Conservation (phyloP, 2,888 invertebrate genomes). For the Orthonychiurus folsomi region DNA sequence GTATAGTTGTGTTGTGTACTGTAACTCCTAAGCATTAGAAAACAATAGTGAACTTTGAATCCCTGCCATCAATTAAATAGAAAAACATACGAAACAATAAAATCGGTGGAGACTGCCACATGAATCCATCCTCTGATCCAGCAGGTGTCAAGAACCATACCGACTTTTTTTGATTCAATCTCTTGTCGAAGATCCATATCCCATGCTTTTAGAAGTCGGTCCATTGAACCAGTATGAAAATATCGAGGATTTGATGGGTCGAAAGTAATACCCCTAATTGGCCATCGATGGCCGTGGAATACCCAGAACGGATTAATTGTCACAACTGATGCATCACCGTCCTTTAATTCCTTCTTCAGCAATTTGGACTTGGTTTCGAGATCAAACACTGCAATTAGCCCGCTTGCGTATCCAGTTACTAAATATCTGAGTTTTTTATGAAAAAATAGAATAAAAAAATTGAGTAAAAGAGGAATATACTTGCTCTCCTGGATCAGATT, state of each 20-base stretch:
- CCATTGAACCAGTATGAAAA: constrained; percentile 29
- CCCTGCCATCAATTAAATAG: not conserved
- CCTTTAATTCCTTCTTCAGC: constrained; percentile 9
- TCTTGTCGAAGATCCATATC: constrained; percentile 27
- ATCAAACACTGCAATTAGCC: constrained; percentile 31
- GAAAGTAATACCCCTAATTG: constrained; percentile 23
- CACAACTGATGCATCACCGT: constrained; percentile 8
- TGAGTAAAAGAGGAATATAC: not conserved
- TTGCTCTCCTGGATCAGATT: not conserved
- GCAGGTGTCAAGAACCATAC: constrained; percentile 30
- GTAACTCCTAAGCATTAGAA: constrained; percentile 15
- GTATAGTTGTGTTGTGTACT: constrained; percentile 25
- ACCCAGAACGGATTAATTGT: constrained; percentile 34
- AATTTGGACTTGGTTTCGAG: constrained; percentile 22
- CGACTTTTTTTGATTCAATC: constrained; percentile 30
- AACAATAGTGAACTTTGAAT: not conserved
- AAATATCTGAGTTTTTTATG: too few species aligned
- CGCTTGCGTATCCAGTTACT: constrained; percentile 29
- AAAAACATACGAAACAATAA: constrained; percentile 18
- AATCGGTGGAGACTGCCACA: constrained; percentile 24
- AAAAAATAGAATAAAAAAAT: constrained; percentile 13
- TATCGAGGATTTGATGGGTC: constrained; percentile 28
- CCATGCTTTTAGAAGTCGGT: constrained; percentile 32
- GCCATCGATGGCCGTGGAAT: constrained; percentile 24
- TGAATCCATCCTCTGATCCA: constrained; percentile 39